phyloP scores from a whole-genome alignment of 2,113 vertebrate genomes.

The Phoxinus phoxinus region DNA sequence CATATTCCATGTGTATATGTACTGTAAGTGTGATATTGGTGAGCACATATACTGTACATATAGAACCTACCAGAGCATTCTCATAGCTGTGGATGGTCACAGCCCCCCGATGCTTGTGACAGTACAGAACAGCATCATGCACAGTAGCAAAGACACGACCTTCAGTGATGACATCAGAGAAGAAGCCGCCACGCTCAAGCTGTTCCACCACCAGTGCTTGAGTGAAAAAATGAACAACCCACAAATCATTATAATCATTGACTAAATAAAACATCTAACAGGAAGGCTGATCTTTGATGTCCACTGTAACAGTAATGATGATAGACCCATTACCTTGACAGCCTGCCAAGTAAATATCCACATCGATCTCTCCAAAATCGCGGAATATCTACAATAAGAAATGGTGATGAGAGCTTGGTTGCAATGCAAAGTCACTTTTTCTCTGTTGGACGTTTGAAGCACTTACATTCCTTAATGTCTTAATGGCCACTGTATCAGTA shows the following conservation, averaged over 20 bases:
- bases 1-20: not conserved
- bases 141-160: constrained; percentile 84
- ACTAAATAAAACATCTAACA: not conserved
- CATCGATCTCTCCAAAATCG: constrained; percentile 90
- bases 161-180: constrained; percentile 84
- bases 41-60: too few species aligned
- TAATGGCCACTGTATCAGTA: constrained; percentile 88
- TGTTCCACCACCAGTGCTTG: constrained; percentile 82
- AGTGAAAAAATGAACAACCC: constrained; percentile 10
- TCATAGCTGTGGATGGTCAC: constrained; percentile 59
- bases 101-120: constrained; percentile 64
- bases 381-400: constrained; percentile 83
- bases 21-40: not conserved
- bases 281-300: not conserved
- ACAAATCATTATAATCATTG: constrained; percentile 1
- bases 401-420: not conserved
- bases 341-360: constrained; percentile 81
- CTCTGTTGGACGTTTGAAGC: not conserved
- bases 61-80: constrained; percentile 59
- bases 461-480: constrained; percentile 89
- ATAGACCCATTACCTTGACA: constrained; percentile 75
- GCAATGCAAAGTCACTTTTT: not conserved
- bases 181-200: constrained; percentile 86
- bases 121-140: constrained; percentile 82
- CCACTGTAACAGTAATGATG: not conserved